Percentiles rank a stretch among this genome's conserved stretches.
phyloP scores from a whole-genome alignment of 1,140 invertebrate species.

The Metopolophium dirhodum region DNA sequence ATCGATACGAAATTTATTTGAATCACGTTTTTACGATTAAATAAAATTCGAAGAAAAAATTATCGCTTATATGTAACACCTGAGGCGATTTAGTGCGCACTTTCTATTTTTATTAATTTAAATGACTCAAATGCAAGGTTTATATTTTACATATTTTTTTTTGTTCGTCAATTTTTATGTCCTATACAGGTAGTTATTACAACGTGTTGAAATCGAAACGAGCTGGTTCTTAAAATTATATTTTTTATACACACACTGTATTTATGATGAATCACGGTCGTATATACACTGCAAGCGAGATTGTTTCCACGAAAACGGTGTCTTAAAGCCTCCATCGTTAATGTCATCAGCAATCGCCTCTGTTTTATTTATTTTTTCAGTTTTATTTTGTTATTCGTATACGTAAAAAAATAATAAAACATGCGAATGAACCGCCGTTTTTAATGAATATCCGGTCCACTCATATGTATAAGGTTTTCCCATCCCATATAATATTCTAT shows the following conservation, averaged over 20 bases:
- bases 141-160: background rate
- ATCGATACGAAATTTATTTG: background rate
- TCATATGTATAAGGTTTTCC: background rate
- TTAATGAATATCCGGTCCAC: conserved; percentile 7
- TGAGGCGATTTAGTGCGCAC: background rate
- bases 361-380: background rate
- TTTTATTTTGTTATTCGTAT: background rate
- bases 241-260: background rate
- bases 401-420: background rate
- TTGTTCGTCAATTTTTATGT: background rate
- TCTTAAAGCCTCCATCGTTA: background rate
- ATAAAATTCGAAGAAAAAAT: background rate
- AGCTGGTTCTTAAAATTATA: background rate
- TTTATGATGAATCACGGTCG: conserved; percentile 25
- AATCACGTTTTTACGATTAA: background rate
- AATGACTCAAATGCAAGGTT: background rate
- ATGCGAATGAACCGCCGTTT: background rate
- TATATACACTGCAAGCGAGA: background rate
- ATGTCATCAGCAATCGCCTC: background rate
- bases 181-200: background rate
- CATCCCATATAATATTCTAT: background rate
- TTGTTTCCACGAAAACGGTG: background rate
- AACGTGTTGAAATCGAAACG: conserved; percentile 23
- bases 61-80: background rate
- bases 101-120: background rate